Conservation (phyloP, 2,888 invertebrate species). For the Schizaphis graminum region DNA sequence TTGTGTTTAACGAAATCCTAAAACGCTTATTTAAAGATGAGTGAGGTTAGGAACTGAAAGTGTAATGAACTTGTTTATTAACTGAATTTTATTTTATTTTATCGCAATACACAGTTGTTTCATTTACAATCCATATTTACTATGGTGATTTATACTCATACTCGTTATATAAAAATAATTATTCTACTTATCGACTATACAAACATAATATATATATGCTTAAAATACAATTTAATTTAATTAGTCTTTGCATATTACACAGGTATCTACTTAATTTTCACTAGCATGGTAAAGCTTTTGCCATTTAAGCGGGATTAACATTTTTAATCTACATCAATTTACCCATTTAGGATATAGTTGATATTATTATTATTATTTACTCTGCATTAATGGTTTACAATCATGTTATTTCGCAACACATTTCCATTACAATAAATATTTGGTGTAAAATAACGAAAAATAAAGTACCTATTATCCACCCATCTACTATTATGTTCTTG, state of each 20-base stretch:
- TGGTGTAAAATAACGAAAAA: background rate
- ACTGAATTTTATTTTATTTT: no score
- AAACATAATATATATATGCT: background rate
- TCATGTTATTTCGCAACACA: background rate
- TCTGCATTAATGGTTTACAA: background rate
- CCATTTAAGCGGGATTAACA: background rate
- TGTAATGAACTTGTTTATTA: no score
- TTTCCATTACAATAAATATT: background rate
- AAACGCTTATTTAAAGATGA: no score
- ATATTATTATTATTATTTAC: background rate
- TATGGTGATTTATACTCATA: no score
- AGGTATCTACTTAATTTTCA: background rate
- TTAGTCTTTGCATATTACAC: background rate
- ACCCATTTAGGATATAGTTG: background rate
- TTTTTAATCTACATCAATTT: background rate
- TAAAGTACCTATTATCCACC: background rate
- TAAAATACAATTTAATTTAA: background rate
- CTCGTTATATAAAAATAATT: background rate
- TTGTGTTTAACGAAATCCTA: no score
- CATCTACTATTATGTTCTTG: background rate
- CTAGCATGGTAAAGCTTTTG: background rate
- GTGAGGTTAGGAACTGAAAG: no score
- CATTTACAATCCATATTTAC: no score
- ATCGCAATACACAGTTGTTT: no score
- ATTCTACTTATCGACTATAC: background rate